Evolutionary conservation across 2,888 invertebrate species (phyloP), one percentile per base, ranked within the genome.

Genomic region (Zygaena filipendulae): DNA sequence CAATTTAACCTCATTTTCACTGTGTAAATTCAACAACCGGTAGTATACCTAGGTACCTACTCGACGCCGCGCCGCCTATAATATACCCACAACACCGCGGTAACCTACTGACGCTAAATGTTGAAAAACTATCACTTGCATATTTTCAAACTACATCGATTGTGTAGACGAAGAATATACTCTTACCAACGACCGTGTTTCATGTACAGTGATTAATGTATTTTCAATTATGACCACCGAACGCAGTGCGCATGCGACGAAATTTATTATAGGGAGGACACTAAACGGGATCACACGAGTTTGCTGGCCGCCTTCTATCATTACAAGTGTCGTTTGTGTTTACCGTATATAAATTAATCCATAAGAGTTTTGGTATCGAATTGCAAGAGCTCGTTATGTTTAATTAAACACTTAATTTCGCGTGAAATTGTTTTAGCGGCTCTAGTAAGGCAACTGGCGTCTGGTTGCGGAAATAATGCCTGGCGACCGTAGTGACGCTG

Each of bases 211-310:
- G 61, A 71, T 74, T 71, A 63, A 69, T 69, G 49, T 60, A 52
- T 67, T 64, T 64, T 67, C 62, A 64, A 64, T 70, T 68, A 71
- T 53, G 57, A 55, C 67, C 63, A 74, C 69, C 63, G 70, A 53
- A 49, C 59, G 52, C 37, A 60, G 56, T 59, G 74, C 75, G 75
- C 75, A 70, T 68, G 75, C 64, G 68, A 59, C 59, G 51, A 53
- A 50, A 59, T 59, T 56, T 69, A 71, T 70, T 72, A 64, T 57
- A 62, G 61, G 54, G 54, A 49, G 51, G 44, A 61, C 60, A 49
- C 36, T 55, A 51, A 55, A 49, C 52, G 55, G 46, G 60, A 62
- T 51, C 61, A 55, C 58, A 64, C 63, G 58, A 45, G 42, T 47
- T 45, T 37, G 40, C 49, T 40, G 45, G 36, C 35, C n/a, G 45